Base-by-base conservation (phyloP, 2,888 invertebrate genomes). In the Baccha elongata region DNA sequence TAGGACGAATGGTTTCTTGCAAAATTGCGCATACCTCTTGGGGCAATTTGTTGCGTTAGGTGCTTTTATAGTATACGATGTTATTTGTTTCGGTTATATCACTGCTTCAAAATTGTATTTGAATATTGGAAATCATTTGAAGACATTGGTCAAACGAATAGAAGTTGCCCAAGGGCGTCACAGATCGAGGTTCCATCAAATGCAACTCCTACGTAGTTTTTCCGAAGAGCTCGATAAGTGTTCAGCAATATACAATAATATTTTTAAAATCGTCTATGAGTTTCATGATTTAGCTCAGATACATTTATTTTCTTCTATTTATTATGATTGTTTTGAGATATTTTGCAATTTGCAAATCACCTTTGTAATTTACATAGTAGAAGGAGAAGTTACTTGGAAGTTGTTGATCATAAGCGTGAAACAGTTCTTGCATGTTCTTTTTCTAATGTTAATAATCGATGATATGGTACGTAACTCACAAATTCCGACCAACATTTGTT, bases 41-140 rank as follows among this genome's bases (percentile, higher is more conserved):
- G 8, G 13, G 7, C 10, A 37, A 11, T 1, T 21, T 2, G 3
- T 35, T 7, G 35, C 17, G 35, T 55, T 35, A 13, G 53, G 21
- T 13, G 7, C 21, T 2, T 3, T 37, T 21, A 8, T 55, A 37
- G 13, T 55, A n/a, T 37, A 35, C 0, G 53, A 55, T 13, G 10
- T 35, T n/a, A 21, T 58, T 10, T 15, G 15, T 11, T 26, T 58
- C 15, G 11, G 26, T 6, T 42, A 26, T 13, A 11, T 58, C 0
- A 58, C 26, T 1, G 26, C 58, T 0, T 58, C 58, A 0, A 23
- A 26, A 17, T 11, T 58, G 26, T 58, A 58, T 26, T 17, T 6
- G 15, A 42, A 58, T 26, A 26, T 58, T 2, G 58, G 58, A 13
- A 42, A 42, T 3, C 40, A 58, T 42, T 19, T 58, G 11, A 42